Evolutionary conservation across 2,888 invertebrate species (phyloP), one percentile per base, ranked within the genome.

Genomic region (Ophraella communa): DNA sequence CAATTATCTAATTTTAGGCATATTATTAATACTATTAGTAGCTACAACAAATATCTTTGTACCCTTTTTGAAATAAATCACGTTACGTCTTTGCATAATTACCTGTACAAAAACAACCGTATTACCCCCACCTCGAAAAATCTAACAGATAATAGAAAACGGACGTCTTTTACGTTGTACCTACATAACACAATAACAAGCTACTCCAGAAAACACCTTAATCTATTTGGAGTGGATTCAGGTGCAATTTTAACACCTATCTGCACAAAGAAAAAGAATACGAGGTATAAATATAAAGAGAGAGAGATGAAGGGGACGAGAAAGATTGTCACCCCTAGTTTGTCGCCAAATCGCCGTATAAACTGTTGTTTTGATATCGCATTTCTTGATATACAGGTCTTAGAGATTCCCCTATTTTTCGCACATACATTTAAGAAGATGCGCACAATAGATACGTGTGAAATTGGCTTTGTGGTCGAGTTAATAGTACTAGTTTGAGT

Each of bases 161-260:
- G 45, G 59, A 62, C 53, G 51, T 60, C 66, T 53, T 67, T 73
- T 73, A 74, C 73, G 74, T 68, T 68, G 73, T 73, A 69, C 62
- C 61, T 64, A 39, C 14, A 39, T 42, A 66, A 68, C 67, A 73
- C 73, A 74, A 71, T 65, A 69, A 67, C 71, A 68, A 67, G 68
- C 65, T 66, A 62, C 63, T 62, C 65, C 58, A 65, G 62, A 76
- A 77, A 77, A 78, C 79, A 79, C 78, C 79, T 79, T 80, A 80
- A 80, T 80, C 80, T 79, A 74, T 79, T 78, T 79, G 78, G 73
- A 80, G 79, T 79, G 79, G 78, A 76, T 74, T 80, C 80, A 80
- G 80, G 79, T 80, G 80, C 78, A 78, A 77, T 78, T 76, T 79
- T 79, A 79, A 80, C 80, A 80, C 79, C 79, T 80, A 73, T 75